These are phyloP conservation scores for Argentina silus DNA, from an alignment of 2,797 vertebrate species.

Conservation along the genomic window DNA sequence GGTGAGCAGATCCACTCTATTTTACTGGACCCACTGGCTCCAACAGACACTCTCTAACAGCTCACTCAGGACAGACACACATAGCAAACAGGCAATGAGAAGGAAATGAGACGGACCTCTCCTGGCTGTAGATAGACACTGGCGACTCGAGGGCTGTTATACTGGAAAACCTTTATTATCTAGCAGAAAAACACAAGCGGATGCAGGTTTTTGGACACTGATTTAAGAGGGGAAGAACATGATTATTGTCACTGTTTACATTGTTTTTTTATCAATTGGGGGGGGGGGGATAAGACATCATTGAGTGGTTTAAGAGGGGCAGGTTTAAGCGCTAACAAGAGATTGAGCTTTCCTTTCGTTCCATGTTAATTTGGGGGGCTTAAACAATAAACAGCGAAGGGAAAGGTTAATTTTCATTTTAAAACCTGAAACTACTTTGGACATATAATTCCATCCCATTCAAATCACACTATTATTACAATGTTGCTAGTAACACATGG, in stretches of 20 bases:
- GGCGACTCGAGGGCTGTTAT: slow-evolving; percentile 80
- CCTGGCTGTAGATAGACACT: slow-evolving; percentile 81
- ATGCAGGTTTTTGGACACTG: slow-evolving; percentile 63
- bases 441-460: too few species aligned
- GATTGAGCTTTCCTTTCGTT: not conserved
- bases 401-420: not conserved
- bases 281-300: slow-evolving; percentile 17
- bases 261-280: slow-evolving; percentile 8
- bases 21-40: slow-evolving; percentile 44
- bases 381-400: not conserved
- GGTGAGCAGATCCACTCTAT: slow-evolving; percentile 36
- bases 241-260: slow-evolving; percentile 18
- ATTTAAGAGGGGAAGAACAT: slow-evolving; percentile 40
- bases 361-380: not conserved
- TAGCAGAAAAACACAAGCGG: slow-evolving; percentile 70
- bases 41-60: slow-evolving; percentile 14
- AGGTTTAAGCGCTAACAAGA: not conserved
- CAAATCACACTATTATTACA: too few species aligned
- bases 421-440: too few species aligned
- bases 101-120: slow-evolving; percentile 81
- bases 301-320: not conserved
- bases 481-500: too few species aligned
- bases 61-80: slow-evolving; percentile 54
- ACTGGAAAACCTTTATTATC: slow-evolving; percentile 87
- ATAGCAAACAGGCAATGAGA: slow-evolving; percentile 66